A percentile compares a stretch with the other conserved stretches of the same genome.
phyloP scores from a whole-genome alignment of 1,140 invertebrate genomes.

The Camponotus floridanus region DNA sequence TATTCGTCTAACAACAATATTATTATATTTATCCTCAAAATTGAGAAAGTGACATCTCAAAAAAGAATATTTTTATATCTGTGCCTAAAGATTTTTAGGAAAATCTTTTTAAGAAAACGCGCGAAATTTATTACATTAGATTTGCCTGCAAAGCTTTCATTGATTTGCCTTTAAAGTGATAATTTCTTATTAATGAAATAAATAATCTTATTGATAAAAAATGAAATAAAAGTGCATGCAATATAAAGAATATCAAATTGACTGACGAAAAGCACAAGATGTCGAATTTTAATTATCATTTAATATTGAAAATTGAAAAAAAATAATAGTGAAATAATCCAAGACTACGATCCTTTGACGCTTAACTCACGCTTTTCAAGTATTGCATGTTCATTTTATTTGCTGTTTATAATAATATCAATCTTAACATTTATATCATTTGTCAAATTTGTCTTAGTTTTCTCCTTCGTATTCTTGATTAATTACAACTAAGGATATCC shows the following conservation, averaged over 20 bases:
- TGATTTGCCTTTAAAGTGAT: background rate
- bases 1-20: conserved; percentile 3
- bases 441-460: background rate
- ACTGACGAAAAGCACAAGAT: background rate
- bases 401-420: too few species aligned
- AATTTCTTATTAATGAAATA: too few species aligned
- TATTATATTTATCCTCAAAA: conserved; percentile 3
- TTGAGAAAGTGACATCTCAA: background rate
- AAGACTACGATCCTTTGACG: too few species aligned
- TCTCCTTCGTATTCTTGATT: background rate
- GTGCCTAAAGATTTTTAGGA: background rate
- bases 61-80: background rate
- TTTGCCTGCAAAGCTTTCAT: background rate
- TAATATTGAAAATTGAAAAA: background rate
- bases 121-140: conserved; percentile 1
- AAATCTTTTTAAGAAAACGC: background rate
- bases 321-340: background rate
- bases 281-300: background rate
- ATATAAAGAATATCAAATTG: conserved; percentile 3
- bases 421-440: background rate
- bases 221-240: background rate
- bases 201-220: too few species aligned
- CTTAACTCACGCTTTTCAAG: too few species aligned
- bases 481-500: background rate
- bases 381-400: too few species aligned